Base-by-base conservation (phyloP, 1,140 invertebrate species). In the Aradophagus sp. region DNA sequence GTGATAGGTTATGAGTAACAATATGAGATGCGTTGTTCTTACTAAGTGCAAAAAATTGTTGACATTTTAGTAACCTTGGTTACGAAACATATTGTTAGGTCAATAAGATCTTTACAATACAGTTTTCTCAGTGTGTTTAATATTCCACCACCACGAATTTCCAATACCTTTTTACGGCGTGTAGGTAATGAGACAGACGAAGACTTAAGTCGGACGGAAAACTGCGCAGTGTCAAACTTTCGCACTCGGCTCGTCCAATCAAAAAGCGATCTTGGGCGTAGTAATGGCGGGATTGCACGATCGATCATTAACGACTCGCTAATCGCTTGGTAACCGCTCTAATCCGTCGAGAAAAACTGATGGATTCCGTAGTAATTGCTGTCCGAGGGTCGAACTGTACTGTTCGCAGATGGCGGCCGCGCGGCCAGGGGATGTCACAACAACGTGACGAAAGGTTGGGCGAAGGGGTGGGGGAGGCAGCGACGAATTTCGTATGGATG, bases 241-340 rank as follows among this genome's bases (percentile, higher is more conserved):
- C 11, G 5, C 11, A n/a, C n/a, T n/a, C n/a, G n/a, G n/a, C n/a
- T n/a, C n/a, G 16, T 41, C 27, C 52, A 73, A 73, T 67, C 65
- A 63, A 61, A 48, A 29, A 19, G 19, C 26, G 38, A 38, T 53
- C 48, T 38, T 29, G 36, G 31, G 29, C 58, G 39, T 69, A 12
- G 55, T 56, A 72, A 73, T 63, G 39, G 47, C 38, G 13, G 45
- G 44, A 52, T 48, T 31, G 56, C 6, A 20, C 62, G 59, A 72
- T 75, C 68, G 63, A 68, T 72, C 73, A 75, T 75, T 72, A 75
- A 66, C 68, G 63, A 65, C 59, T 71, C 61, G 58, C 59, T 75
- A 75, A 75, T 71, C 63, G 53, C 10, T 39, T 35, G 7, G 52
- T 45, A 67, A 68, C 58, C 38, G 52, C 29, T 62, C 42, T 71